A percentile compares a stretch with the other conserved stretches of the same genome.
Conservation (phyloP, 2,113 vertebrate genomes). For the Pionites leucogaster region DNA sequence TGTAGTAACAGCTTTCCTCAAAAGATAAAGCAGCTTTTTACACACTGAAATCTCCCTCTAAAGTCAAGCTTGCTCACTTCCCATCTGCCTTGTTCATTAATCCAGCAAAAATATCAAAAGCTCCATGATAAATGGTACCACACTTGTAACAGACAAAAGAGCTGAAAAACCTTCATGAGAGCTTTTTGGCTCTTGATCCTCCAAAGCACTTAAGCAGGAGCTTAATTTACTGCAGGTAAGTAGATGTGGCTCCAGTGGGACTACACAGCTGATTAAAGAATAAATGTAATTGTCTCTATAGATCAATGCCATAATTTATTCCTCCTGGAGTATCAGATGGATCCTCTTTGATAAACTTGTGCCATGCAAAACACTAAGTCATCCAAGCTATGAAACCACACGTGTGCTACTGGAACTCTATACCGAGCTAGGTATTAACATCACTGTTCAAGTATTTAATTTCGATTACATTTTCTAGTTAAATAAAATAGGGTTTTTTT, state of each 20-base stretch:
- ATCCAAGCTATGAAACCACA: not conserved
- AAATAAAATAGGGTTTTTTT: not conserved
- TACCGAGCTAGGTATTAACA: not conserved
- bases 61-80: not conserved
- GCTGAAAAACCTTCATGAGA: not conserved
- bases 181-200: not conserved
- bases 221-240: not conserved
- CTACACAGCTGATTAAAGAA: not conserved
- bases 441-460: not conserved
- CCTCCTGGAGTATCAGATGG: not conserved
- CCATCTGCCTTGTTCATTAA: not conserved
- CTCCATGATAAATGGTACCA: not conserved
- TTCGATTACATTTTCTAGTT: not conserved
- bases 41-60: not conserved
- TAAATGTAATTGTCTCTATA: not conserved
- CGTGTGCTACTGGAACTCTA: not conserved
- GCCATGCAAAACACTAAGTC: not conserved
- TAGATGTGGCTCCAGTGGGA: not conserved
- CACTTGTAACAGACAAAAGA: not conserved
- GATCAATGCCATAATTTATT: not conserved
- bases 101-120: not conserved
- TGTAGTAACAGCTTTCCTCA: not conserved
- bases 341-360: not conserved
- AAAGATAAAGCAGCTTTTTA: not conserved
- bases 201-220: slow-evolving; percentile 12